phyloP scores from a whole-genome alignment of 2,797 vertebrate species.

The Pantherophis alleghaniensis region DNA sequence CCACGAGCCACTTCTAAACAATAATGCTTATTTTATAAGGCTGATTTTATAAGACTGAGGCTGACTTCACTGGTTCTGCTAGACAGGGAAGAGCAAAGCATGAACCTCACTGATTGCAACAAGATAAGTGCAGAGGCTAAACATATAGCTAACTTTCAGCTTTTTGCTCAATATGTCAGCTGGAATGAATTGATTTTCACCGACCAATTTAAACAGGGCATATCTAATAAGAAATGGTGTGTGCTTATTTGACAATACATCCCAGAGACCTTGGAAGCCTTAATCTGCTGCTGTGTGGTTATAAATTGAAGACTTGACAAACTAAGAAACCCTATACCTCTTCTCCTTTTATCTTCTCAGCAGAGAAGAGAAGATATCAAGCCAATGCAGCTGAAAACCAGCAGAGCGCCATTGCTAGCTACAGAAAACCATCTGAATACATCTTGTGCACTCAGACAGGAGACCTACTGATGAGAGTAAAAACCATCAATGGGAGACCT shows the following conservation, averaged over 20 bases:
- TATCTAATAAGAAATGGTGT: background rate
- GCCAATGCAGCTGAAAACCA: background rate
- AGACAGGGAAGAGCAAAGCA: background rate
- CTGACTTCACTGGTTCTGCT: background rate
- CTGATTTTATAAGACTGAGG: background rate
- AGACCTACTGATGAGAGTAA: background rate
- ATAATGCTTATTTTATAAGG: background rate
- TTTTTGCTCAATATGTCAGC: background rate
- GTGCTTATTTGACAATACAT: background rate
- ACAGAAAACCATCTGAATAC: background rate
- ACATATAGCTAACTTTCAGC: background rate
- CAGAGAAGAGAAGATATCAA: background rate
- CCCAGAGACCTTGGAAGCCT: background rate
- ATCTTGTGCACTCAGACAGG: background rate
- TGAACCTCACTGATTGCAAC: background rate
- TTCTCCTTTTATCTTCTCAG: background rate
- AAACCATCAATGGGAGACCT: background rate
- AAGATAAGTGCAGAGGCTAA: background rate
- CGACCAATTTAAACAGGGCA: background rate
- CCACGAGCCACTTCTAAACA: background rate
- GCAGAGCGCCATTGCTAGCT: background rate
- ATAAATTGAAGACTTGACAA: background rate
- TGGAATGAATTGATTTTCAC: background rate
- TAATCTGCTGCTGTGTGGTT: background rate
- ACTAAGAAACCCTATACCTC: background rate